Evolutionary conservation across 1,140 invertebrate species (phyloP).

Genomic region (Cotesia typhae): DNA sequence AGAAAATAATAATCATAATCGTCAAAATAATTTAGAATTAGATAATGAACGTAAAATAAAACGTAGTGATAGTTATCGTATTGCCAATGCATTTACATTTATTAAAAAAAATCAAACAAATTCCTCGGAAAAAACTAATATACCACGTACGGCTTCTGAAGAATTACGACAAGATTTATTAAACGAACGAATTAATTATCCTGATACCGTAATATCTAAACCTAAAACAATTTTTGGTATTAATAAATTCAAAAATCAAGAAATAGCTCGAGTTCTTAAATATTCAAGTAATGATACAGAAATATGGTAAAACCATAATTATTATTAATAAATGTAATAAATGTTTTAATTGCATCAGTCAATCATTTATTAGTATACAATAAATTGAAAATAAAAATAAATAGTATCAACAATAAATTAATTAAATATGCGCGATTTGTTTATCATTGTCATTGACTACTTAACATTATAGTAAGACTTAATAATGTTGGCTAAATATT

Average conservation of each 20-base stretch:
- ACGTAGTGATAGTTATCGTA: slow-evolving; percentile 85
- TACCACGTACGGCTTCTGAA: slow-evolving; percentile 63
- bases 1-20: too few relatives aligned
- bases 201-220: slow-evolving; percentile 69
- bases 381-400: slow-evolving; percentile 46
- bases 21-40: slow-evolving; percentile 27
- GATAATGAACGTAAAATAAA: slow-evolving; percentile 70
- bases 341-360: slow-evolving; percentile 59
- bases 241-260: slow-evolving; percentile 44
- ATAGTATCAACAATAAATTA: slow-evolving; percentile 14
- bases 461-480: background rate
- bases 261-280: slow-evolving; percentile 64
- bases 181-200: slow-evolving; percentile 75
- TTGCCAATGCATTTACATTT: slow-evolving; percentile 78
- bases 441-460: slow-evolving; percentile 1
- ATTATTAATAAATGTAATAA: slow-evolving; percentile 43
- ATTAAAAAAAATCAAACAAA: slow-evolving; percentile 57
- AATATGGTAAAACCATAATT: slow-evolving; percentile 71
- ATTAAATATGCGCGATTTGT: background rate
- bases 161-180: slow-evolving; percentile 70
- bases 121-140: slow-evolving; percentile 53
- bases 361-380: slow-evolving; percentile 56
- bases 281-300: slow-evolving; percentile 74
- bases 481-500: slow-evolving; percentile 9
- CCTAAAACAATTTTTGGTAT: slow-evolving; percentile 40